phyloP scores from a whole-genome alignment of 2,113 vertebrate genomes.

The Microtus ochrogaster region DNA sequence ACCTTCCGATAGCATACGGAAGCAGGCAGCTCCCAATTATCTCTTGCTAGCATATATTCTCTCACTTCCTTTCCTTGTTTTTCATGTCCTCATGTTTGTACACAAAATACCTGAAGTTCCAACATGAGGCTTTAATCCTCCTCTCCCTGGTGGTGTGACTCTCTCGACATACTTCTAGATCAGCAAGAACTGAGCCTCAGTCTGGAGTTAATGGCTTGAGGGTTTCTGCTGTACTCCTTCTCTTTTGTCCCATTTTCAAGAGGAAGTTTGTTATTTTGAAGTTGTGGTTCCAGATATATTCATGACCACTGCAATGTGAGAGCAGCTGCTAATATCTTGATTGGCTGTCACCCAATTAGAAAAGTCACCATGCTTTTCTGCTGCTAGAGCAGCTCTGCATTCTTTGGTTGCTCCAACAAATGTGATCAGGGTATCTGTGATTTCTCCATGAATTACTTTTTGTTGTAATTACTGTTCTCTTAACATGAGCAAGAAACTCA shows the following conservation, averaged over 20 bases:
- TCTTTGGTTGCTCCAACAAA: background rate
- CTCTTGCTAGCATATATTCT: background rate
- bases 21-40: background rate
- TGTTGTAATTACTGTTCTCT: background rate
- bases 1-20: background rate
- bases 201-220: background rate
- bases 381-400: background rate
- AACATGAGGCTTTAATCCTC: background rate
- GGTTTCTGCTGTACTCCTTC: background rate
- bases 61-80: background rate
- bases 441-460: background rate
- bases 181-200: background rate
- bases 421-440: background rate
- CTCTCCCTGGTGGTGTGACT: background rate
- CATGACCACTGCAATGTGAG: background rate
- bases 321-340: background rate
- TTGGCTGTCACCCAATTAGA: background rate
- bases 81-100: background rate
- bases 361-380: background rate
- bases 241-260: background rate
- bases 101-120: background rate
- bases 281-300: background rate
- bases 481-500: background rate
- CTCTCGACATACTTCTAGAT: background rate
- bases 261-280: conserved; percentile 8